Percentiles rank a stretch among this genome's conserved stretches.
Conservation (phyloP, 2,888 invertebrate species). For the Hypselothyrea guttata region DNA sequence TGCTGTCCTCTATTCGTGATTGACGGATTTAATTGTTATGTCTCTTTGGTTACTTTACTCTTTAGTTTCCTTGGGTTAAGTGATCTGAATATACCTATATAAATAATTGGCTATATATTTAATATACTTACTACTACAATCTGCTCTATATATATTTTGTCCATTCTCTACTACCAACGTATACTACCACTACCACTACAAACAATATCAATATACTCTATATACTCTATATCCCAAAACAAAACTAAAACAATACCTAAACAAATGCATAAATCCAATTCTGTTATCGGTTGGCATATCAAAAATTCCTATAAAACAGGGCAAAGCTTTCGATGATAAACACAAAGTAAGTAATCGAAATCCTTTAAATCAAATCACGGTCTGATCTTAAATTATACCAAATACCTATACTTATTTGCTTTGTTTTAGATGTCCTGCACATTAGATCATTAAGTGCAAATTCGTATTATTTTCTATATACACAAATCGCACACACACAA, state of each 20-base stretch:
- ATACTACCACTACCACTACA: constrained; percentile 53
- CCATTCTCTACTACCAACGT: constrained; percentile 60
- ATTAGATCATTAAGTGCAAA: constrained; percentile 33
- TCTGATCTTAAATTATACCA: constrained; percentile 28
- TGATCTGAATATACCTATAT: background rate
- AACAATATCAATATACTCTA: constrained; percentile 22
- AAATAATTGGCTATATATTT: constrained; percentile 53
- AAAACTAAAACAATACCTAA: constrained; percentile 35
- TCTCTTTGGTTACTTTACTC: constrained; percentile 24
- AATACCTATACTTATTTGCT: constrained; percentile 34
- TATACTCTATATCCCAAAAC: constrained; percentile 25
- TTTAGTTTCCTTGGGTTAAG: constrained; percentile 41
- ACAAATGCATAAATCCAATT: constrained; percentile 37
- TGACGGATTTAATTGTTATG: constrained; percentile 30
- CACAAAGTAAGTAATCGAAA: constrained; percentile 76
- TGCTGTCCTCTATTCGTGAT: constrained; percentile 58
- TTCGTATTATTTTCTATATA: constrained; percentile 36
- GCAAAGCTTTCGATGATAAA: constrained; percentile 80
- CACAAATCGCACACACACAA: constrained; percentile 37
- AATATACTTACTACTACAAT: constrained; percentile 33
- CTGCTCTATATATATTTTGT: constrained; percentile 44
- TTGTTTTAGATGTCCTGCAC: constrained; percentile 51
- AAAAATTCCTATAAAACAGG: constrained; percentile 63
- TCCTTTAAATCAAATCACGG: constrained; percentile 20
- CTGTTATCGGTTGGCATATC: constrained; percentile 37